Evolutionary conservation across 2,797 vertebrate genomes (phyloP), one percentile per base, ranked within the genome.

Genomic region (Odontamblyopus rebecca): DNA sequence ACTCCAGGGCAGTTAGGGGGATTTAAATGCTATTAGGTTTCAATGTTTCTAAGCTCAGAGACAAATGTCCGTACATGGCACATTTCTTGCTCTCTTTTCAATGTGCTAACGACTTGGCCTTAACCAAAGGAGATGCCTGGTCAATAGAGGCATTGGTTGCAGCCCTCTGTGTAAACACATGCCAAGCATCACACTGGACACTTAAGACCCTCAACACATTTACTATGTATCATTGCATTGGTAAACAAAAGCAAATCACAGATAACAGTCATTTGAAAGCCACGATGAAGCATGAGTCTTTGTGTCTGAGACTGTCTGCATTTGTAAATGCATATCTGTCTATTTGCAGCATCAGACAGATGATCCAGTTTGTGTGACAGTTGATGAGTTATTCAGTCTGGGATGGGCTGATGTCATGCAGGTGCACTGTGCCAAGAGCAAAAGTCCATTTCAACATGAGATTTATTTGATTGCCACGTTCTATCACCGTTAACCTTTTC

Each of bases 1-100:
- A 93, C 87, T 73, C 75, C 75, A 70, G 82, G 85, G 86, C 79
- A 56, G 86, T 85, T 89, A 76, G 77, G 76, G 84, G 78, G 88
- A 89, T 91, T 93, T 87, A 80, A 84, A 83, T 78, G 82, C 91
- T 90, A 84, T 93, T 90, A 76, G 89, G 89, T 92, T 92, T 92
- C 88, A 91, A 83, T 81, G 85, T 87, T 88, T 88, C 73, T 86
- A 80, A 87, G 87, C 88, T 88, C 88, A 81, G 81, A 90, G 83
- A 91, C 84, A 90, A 93, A 91, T 90, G 78, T 89, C 92, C 92
- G 76, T 93, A 93, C 81, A 94, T 89, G 92, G 93, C 38, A 41
- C 69, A 76, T 89, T 85, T 85, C 86, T 86, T 86, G 82, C 86
- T 85, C 76, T 60, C 70, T 76, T 65, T 65, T 61, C 63, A 51